Conservation (phyloP, 2,888 invertebrate species). For the Diploptera punctata region DNA sequence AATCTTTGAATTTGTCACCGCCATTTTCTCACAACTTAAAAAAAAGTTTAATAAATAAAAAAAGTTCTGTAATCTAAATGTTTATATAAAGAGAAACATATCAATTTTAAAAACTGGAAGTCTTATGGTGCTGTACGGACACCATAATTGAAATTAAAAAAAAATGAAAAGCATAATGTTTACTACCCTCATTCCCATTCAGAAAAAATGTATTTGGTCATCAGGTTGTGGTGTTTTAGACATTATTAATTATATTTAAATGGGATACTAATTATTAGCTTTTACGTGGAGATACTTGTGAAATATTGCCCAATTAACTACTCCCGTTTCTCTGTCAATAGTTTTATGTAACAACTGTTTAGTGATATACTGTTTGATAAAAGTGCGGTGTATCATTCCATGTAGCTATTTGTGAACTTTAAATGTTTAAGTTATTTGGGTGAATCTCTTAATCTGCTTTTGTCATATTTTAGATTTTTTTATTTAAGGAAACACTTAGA, state of each 20-base stretch:
- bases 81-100: constrained; percentile 35
- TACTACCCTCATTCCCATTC: background rate
- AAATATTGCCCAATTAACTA: background rate
- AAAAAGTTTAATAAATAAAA: background rate
- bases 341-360: constrained; percentile 25
- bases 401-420: constrained; percentile 27
- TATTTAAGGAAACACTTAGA: no score
- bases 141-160: background rate
- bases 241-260: constrained; percentile 17
- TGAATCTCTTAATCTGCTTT: constrained; percentile 15
- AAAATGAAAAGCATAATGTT: background rate
- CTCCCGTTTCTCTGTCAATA: constrained; percentile 1
- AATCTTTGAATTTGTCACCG: constrained; percentile 36
- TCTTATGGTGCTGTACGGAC: constrained; percentile 13
- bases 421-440: constrained; percentile 30
- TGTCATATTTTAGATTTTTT: background rate
- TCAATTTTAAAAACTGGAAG: constrained; percentile 29
- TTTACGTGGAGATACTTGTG: constrained; percentile 10
- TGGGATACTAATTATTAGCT: constrained; percentile 14
- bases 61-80: constrained; percentile 20
- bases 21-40: constrained; percentile 29
- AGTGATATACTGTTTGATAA: constrained; percentile 5
- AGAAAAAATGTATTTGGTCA: constrained; percentile 2
- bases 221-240: constrained; percentile 21
- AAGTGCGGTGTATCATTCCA: constrained; percentile 23